Conservation (phyloP, 2,888 invertebrate species). For the Lasioglossum leucozonium region DNA sequence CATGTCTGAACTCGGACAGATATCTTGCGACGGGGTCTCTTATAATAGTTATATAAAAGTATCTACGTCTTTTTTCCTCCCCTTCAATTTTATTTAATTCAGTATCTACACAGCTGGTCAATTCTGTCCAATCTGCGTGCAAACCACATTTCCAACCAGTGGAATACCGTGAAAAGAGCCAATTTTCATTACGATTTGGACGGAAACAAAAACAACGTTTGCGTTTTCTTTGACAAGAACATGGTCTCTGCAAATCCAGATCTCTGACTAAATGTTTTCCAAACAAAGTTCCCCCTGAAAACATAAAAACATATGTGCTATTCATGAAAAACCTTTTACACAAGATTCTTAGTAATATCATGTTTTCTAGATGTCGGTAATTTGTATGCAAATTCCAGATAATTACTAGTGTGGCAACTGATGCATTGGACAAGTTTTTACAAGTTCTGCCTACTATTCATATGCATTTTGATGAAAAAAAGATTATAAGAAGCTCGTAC, state of each 20-base stretch:
- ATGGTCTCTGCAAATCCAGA: constrained; percentile 95
- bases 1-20: constrained; percentile 98
- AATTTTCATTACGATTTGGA: constrained; percentile 96
- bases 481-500: constrained; percentile 51
- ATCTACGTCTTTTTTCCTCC: constrained; percentile 92
- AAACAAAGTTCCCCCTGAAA: constrained; percentile 95
- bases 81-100: constrained; percentile 97
- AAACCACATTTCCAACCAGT: constrained; percentile 99
- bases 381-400: background rate
- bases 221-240: constrained; percentile 94
- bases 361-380: background rate
- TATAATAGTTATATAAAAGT: constrained; percentile 98
- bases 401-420: background rate
- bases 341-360: background rate
- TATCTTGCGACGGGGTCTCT: constrained; percentile 97
- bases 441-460: constrained; percentile 24
- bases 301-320: constrained; percentile 24
- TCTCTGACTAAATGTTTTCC: constrained; percentile 98
- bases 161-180: constrained; percentile 98
- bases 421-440: background rate
- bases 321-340: background rate
- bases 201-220: constrained; percentile 97
- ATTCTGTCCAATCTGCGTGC: constrained; percentile 99
- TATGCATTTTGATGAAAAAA: constrained; percentile 33
- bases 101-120: constrained; percentile 95